Evolutionary conservation across 2,113 vertebrate species (phyloP).

Genomic region (Lipophrys pholis): DNA sequence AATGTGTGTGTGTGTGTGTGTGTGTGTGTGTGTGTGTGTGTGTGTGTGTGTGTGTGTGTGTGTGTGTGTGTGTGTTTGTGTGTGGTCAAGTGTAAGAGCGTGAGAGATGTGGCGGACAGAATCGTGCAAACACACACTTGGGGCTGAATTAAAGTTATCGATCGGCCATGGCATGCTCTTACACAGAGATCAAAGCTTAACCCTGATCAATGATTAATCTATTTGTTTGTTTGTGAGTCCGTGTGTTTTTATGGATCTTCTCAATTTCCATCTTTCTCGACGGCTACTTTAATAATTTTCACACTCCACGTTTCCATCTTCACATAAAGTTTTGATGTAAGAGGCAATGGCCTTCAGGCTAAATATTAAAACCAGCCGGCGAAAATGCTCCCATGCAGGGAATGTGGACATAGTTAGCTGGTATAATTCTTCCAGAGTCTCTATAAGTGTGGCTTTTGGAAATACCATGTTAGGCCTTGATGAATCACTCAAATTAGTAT

Average conservation of each 20-base stretch:
- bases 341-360: not conserved
- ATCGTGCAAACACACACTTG: conserved; percentile 73
- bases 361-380: not conserved
- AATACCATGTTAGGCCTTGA: not conserved
- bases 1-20: conserved; percentile 12
- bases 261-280: conserved; percentile 49
- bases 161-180: conserved; percentile 68
- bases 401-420: not conserved
- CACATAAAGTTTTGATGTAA: conserved; percentile 7
- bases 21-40: conserved; percentile 2
- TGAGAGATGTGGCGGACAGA: conserved; percentile 38
- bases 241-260: conserved; percentile 50
- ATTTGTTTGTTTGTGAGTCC: conserved; percentile 59
- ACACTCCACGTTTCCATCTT: conserved; percentile 15
- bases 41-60: not conserved
- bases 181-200: conserved; percentile 72
- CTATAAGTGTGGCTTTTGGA: not conserved
- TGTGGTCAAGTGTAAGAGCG: conserved; percentile 21
- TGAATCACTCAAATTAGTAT: too few relatives aligned
- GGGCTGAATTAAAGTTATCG: conserved; percentile 80
- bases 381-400: not conserved
- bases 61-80: conserved; percentile 4
- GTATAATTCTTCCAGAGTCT: not conserved
- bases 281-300: conserved; percentile 29
- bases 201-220: conserved; percentile 71